Evolutionary conservation across 2,113 vertebrate species (phyloP), one percentile per base, ranked within the genome.

Genomic region (Polyodon spathula): DNA sequence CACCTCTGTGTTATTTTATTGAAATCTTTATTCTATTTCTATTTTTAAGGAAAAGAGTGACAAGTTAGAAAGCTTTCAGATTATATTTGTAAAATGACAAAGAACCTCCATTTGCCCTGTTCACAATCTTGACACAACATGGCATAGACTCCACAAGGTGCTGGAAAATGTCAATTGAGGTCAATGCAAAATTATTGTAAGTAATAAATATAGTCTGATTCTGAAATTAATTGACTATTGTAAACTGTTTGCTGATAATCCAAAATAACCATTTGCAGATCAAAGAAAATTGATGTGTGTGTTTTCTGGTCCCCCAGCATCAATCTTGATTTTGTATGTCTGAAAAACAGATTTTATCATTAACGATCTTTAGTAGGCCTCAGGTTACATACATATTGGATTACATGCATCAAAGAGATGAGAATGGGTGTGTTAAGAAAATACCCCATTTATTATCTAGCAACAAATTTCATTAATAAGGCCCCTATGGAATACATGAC

Each of bases 381-480:
- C 58, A 68, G 76, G 82, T 86, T 81, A 72, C 67, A 59, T 78
- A 72, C 70, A 82, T 81, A 83, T 82, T 84, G 73, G 78, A 85
- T 82, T 88, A 84, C 54, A 10, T 3, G 63, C 82, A 85, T 88
- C 81, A 84, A 87, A 86, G 69, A 71, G 3, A 81, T 83, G 79
- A 78, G 77, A 75, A 73, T 76, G 73, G 77, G 69, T 73, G 62
- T 66, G 68, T 75, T 78, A 78, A 72, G 75, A 71, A 86, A 81
- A 86, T 79, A 75, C 71, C 71, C 65, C 55, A 71, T 72, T 79
- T 81, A 73, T 76, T 63, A 58, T 79, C 68, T 81, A 46, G 51
- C 65, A 75, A 76, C 71, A 74, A 78, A 77, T 52, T 71, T 37
- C 60, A 78, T 78, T 76, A 64, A 60, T 72, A 63, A 67, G 63